Percentiles rank a stretch among this genome's conserved stretches.
These are phyloP conservation scores for Acleris literana DNA, from an alignment of 2,888 invertebrate genomes.

Conservation along the genomic window DNA sequence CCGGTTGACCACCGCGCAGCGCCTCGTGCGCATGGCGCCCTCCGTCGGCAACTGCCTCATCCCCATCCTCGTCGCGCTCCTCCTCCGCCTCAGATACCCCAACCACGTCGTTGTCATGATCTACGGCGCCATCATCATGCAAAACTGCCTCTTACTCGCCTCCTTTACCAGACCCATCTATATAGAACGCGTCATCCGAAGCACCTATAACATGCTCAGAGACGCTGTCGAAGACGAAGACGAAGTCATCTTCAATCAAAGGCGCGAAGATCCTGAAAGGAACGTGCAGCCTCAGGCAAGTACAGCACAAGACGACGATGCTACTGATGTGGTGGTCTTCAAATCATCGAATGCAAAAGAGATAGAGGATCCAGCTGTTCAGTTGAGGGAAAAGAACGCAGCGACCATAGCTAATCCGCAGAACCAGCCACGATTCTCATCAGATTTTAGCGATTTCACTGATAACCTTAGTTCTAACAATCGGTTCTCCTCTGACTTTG, in stretches of 20 bases:
- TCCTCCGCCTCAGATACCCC: slow-evolving; percentile 71
- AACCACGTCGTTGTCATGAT: slow-evolving; percentile 77
- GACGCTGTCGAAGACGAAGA: slow-evolving; percentile 80
- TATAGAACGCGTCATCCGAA: slow-evolving; percentile 72
- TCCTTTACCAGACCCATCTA: slow-evolving; percentile 82
- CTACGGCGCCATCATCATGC: slow-evolving; percentile 83
- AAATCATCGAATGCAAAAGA: slow-evolving; percentile 72
- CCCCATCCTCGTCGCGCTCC: slow-evolving; percentile 77
- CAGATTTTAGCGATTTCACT: slow-evolving; percentile 60
- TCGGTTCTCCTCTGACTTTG: slow-evolving; percentile 68
- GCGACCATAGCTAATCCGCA: slow-evolving; percentile 34
- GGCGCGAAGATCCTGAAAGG: slow-evolving; percentile 38
- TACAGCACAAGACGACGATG: slow-evolving; percentile 64
- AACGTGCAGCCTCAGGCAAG: slow-evolving; percentile 37
- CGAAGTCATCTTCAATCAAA: slow-evolving; percentile 82
- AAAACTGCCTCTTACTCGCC: slow-evolving; percentile 80
- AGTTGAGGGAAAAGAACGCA: slow-evolving; percentile 57
- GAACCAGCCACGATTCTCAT: slow-evolving; percentile 58
- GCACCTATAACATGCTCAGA: slow-evolving; percentile 74
- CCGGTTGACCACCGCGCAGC: slow-evolving; percentile 78
- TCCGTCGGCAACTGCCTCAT: slow-evolving; percentile 80
- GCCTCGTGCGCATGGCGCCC: slow-evolving; percentile 78
- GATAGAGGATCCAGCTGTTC: slow-evolving; percentile 66
- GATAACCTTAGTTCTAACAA: slow-evolving; percentile 42
- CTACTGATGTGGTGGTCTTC: slow-evolving; percentile 69